Evolutionary conservation across 2,113 vertebrate species (phyloP).

Genomic region (Vulpes ferrilata): DNA sequence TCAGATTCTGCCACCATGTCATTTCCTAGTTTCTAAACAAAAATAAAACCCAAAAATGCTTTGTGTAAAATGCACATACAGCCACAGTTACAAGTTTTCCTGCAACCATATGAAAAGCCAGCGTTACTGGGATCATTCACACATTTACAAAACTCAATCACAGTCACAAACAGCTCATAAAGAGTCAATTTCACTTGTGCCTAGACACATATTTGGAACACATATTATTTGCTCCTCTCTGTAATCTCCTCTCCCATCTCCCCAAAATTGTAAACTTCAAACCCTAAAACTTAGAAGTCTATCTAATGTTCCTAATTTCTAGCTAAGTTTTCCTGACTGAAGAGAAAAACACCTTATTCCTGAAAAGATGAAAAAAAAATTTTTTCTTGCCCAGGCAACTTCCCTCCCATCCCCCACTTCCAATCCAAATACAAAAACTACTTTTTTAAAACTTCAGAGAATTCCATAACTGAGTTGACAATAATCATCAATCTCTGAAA

Average conservation of each 20-base stretch:
- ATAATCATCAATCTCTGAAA: conserved; percentile 76
- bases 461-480: conserved; percentile 73
- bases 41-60: conserved; percentile 73
- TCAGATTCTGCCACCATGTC: conserved; percentile 79
- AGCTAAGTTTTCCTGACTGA: conserved; percentile 36
- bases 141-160: conserved; percentile 74
- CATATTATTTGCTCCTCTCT: conserved; percentile 38
- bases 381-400: conserved; percentile 67
- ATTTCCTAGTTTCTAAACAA: conserved; percentile 89
- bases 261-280: conserved; percentile 51
- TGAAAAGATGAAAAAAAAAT: conserved; percentile 40
- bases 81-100: conserved; percentile 82
- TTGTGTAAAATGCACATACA: conserved; percentile 65
- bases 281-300: conserved; percentile 38
- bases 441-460: conserved; percentile 82
- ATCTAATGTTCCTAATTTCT: conserved; percentile 62
- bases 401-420: conserved; percentile 62
- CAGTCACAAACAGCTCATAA: conserved; percentile 54
- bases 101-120: conserved; percentile 67
- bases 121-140: conserved; percentile 62
- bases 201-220: conserved; percentile 70
- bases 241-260: neutral
- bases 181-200: conserved; percentile 83
- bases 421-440: conserved; percentile 84
- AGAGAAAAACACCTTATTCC: conserved; percentile 68